Evolutionary conservation across 2,888 invertebrate species (phyloP).

Genomic region (Trachelus tabidus): DNA sequence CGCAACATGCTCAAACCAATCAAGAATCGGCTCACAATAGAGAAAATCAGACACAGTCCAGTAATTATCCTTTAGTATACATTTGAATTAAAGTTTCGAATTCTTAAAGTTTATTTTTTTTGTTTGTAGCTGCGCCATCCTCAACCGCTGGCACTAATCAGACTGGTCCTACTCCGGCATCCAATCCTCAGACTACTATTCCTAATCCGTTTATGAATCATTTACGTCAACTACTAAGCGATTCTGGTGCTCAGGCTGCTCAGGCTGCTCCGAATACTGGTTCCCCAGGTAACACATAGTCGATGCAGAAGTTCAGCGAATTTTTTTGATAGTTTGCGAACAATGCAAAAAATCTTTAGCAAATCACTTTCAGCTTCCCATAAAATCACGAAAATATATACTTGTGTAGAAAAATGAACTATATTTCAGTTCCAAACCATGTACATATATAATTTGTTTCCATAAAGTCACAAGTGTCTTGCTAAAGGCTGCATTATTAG

Average conservation of each 20-base stretch:
- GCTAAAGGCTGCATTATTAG: too few species aligned
- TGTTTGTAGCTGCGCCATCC: constrained; percentile 36
- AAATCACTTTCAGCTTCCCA: too few species aligned
- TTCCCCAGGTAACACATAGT: too few species aligned
- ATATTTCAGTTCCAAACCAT: too few species aligned
- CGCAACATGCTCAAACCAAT: constrained; percentile 9
- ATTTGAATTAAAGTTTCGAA: neutral
- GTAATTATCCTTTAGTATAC: constrained; percentile 24
- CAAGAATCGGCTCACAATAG: constrained; percentile 33
- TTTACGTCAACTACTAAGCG: constrained; percentile 24
- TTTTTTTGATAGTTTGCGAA: too few species aligned
- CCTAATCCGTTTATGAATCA: constrained; percentile 16
- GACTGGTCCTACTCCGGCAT: constrained; percentile 25
- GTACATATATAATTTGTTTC: too few species aligned
- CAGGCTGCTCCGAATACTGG: neutral
- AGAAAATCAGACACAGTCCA: constrained; percentile 43
- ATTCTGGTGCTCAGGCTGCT: constrained; percentile 3
- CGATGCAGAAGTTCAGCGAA: too few species aligned
- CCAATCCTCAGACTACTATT: constrained; percentile 22
- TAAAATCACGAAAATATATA: too few species aligned
- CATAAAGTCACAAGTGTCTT: too few species aligned
- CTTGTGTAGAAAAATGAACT: too few species aligned
- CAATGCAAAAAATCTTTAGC: too few species aligned
- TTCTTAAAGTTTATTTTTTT: constrained; percentile 8
- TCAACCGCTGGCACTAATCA: constrained; percentile 26